These are phyloP conservation scores for Paraescarpia echinospica DNA, from an alignment of 1,140 invertebrate species.

Conservation along the genomic window DNA sequence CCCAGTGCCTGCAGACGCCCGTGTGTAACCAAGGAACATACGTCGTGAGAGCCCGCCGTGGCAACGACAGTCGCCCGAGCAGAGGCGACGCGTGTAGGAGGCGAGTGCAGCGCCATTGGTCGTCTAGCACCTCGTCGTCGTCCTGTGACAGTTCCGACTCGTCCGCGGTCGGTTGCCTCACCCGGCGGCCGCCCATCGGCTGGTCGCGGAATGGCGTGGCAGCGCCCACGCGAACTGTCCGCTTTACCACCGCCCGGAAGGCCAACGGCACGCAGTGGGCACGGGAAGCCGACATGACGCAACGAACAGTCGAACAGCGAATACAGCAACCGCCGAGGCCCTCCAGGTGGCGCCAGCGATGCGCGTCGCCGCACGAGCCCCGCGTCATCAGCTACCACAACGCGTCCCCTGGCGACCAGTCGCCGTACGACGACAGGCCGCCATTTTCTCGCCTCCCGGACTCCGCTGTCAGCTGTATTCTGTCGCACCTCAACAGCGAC, in stretches of 20 bases:
- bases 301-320: background rate
- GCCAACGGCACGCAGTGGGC: background rate
- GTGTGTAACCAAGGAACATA: background rate
- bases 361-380: constrained; percentile 30
- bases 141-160: background rate
- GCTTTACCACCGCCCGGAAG: background rate
- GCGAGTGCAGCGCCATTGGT: background rate
- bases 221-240: background rate
- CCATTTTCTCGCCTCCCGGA: constrained; percentile 59
- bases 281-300: background rate
- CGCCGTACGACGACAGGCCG: constrained; percentile 36
- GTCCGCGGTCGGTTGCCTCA: background rate
- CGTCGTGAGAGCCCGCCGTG: background rate
- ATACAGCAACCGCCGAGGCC: constrained; percentile 25
- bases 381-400: constrained; percentile 36
- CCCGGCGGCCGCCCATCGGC: too few species aligned
- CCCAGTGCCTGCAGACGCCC: background rate
- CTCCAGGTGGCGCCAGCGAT: constrained; percentile 29
- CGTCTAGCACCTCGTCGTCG: background rate
- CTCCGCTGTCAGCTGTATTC: constrained; percentile 66
- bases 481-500: constrained; percentile 74
- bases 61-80: background rate
- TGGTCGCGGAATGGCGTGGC: background rate
- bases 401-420: constrained; percentile 32
- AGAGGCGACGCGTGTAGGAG: background rate